These are phyloP conservation scores for Ginglymostoma cirratum DNA, from an alignment of 2,113 vertebrate species.

Conservation along the genomic window DNA sequence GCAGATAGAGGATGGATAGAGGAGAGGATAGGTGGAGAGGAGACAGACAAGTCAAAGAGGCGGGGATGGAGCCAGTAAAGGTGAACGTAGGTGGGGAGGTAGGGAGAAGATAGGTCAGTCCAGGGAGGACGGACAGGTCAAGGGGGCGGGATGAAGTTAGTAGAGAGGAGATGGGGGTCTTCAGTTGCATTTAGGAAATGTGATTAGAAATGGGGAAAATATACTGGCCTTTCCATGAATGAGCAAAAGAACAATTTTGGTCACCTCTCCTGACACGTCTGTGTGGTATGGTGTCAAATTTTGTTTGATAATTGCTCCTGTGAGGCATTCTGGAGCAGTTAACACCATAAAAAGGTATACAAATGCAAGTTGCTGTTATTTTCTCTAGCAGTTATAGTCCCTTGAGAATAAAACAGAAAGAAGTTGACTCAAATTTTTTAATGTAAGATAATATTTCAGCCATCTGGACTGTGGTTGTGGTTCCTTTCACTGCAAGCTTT, in stretches of 20 bases:
- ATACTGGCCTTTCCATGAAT: not conserved
- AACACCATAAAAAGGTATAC: not conserved
- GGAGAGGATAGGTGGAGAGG: too few relatives aligned
- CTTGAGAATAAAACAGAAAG: not conserved
- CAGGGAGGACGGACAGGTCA: too few relatives aligned
- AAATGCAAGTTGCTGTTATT: not conserved
- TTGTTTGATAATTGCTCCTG: not conserved
- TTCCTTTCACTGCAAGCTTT: not conserved
- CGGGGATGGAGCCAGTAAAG: too few relatives aligned
- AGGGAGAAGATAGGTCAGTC: too few relatives aligned
- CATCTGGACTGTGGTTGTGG: not conserved
- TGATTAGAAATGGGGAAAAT: not conserved
- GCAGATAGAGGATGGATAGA: too few relatives aligned
- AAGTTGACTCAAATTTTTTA: not conserved
- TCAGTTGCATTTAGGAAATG: not conserved
- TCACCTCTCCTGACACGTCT: not conserved
- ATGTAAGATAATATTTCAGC: not conserved
- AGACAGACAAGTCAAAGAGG: too few relatives aligned
- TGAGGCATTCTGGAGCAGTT: not conserved
- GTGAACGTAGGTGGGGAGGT: too few relatives aligned
- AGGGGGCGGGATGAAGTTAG: too few relatives aligned
- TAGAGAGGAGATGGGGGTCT: too few relatives aligned
- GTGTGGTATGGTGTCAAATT: not conserved
- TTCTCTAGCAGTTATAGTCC: not conserved
- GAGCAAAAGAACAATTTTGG: not conserved